Percentiles rank a stretch among this genome's conserved stretches.
phyloP scores from a whole-genome alignment of 2,888 invertebrate genomes.

The Lottia scabra region DNA sequence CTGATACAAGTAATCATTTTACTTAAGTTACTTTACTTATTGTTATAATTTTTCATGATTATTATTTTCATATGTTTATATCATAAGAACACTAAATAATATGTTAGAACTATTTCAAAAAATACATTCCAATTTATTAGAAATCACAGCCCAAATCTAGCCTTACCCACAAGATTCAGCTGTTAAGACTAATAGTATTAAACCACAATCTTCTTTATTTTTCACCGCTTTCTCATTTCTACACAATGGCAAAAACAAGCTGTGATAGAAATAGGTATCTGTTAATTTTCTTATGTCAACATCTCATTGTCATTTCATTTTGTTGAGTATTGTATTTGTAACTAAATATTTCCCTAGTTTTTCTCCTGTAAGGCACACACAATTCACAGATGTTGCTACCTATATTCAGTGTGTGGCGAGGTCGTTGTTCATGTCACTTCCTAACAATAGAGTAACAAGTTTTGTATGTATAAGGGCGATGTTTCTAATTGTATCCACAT shows the following conservation, averaged over 20 bases:
- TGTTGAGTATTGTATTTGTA: slow-evolving; percentile 16
- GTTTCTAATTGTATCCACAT: neutral
- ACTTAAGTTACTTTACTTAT: too few relatives aligned
- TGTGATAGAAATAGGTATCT: slow-evolving; percentile 4
- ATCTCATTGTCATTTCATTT: slow-evolving; percentile 19
- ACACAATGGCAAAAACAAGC: neutral
- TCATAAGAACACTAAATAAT: too few relatives aligned
- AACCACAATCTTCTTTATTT: too few relatives aligned
- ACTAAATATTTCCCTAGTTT: slow-evolving; percentile 15
- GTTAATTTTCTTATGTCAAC: slow-evolving; percentile 24
- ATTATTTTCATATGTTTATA: too few relatives aligned
- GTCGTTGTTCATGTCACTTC: slow-evolving; percentile 1
- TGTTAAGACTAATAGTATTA: too few relatives aligned
- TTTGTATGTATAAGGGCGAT: slow-evolving; percentile 2
- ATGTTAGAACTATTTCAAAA: too few relatives aligned
- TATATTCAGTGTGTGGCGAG: neutral
- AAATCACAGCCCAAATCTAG: too few relatives aligned
- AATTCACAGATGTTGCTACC: slow-evolving; percentile 15
- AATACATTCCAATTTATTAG: too few relatives aligned
- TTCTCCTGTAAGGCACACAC: slow-evolving; percentile 3
- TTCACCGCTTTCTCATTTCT: neutral
- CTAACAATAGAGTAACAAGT: slow-evolving; percentile 21
- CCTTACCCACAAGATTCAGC: too few relatives aligned
- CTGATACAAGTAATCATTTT: too few relatives aligned
- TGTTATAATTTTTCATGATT: too few relatives aligned